These are phyloP conservation scores for Cecropterus lyciades DNA, from an alignment of 1,140 invertebrate species.

Conservation along the genomic window DNA sequence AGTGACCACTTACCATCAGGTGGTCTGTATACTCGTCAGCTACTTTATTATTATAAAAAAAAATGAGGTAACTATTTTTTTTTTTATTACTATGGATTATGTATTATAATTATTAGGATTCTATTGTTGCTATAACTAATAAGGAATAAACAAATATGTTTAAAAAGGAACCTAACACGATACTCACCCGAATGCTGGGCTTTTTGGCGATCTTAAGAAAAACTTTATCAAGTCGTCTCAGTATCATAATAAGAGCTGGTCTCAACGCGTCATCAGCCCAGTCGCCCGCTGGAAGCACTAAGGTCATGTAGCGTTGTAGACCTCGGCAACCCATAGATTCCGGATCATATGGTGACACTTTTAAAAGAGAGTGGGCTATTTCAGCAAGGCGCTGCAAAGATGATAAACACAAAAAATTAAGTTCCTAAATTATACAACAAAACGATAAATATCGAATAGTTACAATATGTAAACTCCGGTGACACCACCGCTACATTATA, in stretches of 20 bases:
- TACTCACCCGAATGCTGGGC: constrained; percentile 90
- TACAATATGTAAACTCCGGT: too few relatives aligned
- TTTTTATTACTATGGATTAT: too few relatives aligned
- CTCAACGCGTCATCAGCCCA: constrained; percentile 98
- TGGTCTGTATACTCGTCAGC: too few relatives aligned
- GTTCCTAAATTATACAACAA: too few relatives aligned
- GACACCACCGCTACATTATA: too few relatives aligned
- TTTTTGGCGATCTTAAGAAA: constrained; percentile 99
- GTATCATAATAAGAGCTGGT: constrained; percentile 95
- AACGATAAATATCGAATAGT: too few relatives aligned
- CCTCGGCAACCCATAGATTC: constrained; percentile 97
- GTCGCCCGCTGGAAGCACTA: constrained; percentile 97
- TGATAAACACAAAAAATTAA: not conserved
- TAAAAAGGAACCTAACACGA: too few relatives aligned
- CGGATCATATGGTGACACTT: constrained; percentile 98
- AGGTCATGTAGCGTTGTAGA: constrained; percentile 96
- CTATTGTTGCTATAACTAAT: too few relatives aligned
- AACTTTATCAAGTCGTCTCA: constrained; percentile 97
- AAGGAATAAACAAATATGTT: not conserved
- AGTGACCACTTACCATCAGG: too few relatives aligned
- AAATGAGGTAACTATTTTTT: too few relatives aligned
- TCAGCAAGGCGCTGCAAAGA: constrained; percentile 94
- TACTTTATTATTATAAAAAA: too few relatives aligned
- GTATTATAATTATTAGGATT: too few relatives aligned
- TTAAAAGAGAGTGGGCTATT: constrained; percentile 97